Conservation (phyloP, 2,888 invertebrate species). For the Drosophila borealis region DNA sequence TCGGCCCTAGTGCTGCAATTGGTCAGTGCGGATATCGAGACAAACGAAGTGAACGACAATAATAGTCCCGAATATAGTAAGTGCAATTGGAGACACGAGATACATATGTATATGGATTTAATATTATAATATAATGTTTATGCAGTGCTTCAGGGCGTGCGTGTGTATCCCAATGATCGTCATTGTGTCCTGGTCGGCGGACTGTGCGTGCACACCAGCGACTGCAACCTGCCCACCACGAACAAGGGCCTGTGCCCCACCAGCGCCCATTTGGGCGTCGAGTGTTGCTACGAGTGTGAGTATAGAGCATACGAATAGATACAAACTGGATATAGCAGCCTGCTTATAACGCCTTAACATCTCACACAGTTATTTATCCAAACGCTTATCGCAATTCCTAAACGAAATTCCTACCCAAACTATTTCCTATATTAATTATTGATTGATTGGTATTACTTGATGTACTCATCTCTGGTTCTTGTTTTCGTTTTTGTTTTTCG, state of each 20-base stretch:
- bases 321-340: constrained; percentile 4
- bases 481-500: constrained; percentile 7
- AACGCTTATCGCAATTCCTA: constrained; percentile 24
- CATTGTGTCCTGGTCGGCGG: constrained; percentile 83
- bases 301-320: constrained; percentile 9
- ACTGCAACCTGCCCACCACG: constrained; percentile 79
- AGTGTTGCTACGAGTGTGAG: constrained; percentile 84
- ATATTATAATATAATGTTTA: no score
- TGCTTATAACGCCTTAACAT: constrained; percentile 24
- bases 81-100: constrained; percentile 38
- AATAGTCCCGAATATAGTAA: constrained; percentile 72
- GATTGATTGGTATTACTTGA: constrained; percentile 49
- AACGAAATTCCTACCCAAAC: constrained; percentile 17
- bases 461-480: constrained; percentile 41
- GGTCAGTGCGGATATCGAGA: constrained; percentile 70
- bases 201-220: constrained; percentile 79
- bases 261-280: constrained; percentile 78
- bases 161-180: constrained; percentile 80
- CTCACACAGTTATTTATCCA: constrained; percentile 40
- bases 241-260: constrained; percentile 82
- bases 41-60: constrained; percentile 79
- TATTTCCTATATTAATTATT: constrained; percentile 31
- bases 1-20: constrained; percentile 54
- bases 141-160: constrained; percentile 82
- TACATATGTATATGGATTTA: no score